Evolutionary conservation across 1,140 invertebrate genomes (phyloP), one percentile per base, ranked within the genome.

Genomic region (Cephus cinctus): DNA sequence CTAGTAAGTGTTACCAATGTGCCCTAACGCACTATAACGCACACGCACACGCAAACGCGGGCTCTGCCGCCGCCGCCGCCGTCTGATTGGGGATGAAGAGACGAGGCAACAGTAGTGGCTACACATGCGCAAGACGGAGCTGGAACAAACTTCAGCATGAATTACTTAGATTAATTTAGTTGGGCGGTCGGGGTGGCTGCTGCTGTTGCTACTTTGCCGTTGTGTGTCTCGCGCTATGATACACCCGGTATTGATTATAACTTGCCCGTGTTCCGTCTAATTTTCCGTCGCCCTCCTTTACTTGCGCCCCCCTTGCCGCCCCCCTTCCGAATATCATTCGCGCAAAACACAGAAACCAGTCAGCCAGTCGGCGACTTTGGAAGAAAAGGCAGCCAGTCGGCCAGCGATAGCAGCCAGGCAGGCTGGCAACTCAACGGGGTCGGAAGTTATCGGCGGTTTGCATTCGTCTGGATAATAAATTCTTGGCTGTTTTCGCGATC

Each of bases 141-240:
- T 27, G 54, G 51, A 61, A 63, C 61, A 66, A 69, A 72, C 67
- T 70, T 72, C 55, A 63, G 63, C 65, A 71, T 72, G 68, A 71
- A 71, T 71, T 72, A 71, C 68, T 71, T 69, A 69, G 68, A 71
- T 71, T 72, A 69, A 72, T 71, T 71, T 71, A 71, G 67, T 70
- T 68, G 67, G 65, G 54, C 56, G 59, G 65, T 57, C 47, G 20
- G 58, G 61, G 58, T 40, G 55, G 60, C 51, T 44, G 52, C 43
- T 51, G 58, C 53, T 52, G 63, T 59, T 61, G 58, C 59, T 61
- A 57, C 58, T 61, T 59, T 40, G 25, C 25, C 25, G 25, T 27
- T 27, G 25, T 6, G 25, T 27, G 25, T n/a, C 27, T 39, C 21
- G 22, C 41, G 49, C 56, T 40, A 49, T 56, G 57, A 57, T 25